Conservation (phyloP, 2,888 invertebrate species). For the Azorinus chamasolen region DNA sequence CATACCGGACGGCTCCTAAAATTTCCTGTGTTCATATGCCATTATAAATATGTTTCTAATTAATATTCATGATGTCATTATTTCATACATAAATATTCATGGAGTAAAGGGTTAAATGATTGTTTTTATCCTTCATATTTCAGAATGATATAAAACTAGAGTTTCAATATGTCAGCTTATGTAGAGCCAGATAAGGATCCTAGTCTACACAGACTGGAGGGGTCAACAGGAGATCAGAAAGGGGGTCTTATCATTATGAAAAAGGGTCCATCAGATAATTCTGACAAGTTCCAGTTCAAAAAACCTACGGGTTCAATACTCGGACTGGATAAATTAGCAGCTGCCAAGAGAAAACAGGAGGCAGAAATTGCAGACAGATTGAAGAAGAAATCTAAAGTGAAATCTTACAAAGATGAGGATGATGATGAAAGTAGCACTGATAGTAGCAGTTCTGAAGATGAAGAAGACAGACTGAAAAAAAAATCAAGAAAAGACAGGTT, state of each 20-base stretch:
- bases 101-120: too few relatives aligned
- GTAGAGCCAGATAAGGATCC: slow-evolving; percentile 77
- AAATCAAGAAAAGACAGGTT: slow-evolving; percentile 46
- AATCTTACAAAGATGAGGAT: slow-evolving; percentile 79
- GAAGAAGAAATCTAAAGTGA: slow-evolving; percentile 80
- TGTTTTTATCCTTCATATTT: too few relatives aligned
- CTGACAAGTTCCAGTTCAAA: slow-evolving; percentile 72
- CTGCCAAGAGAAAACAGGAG: slow-evolving; percentile 81
- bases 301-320: slow-evolving; percentile 82
- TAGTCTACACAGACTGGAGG: slow-evolving; percentile 84
- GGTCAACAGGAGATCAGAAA: slow-evolving; percentile 78
- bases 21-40: too few relatives aligned
- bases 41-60: too few relatives aligned
- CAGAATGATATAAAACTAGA: background rate
- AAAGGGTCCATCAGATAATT: slow-evolving; percentile 73
- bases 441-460: slow-evolving; percentile 58
- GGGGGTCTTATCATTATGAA: slow-evolving; percentile 86
- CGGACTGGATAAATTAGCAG: slow-evolving; percentile 87
- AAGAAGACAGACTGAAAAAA: slow-evolving; percentile 39
- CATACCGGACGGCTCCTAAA: too few relatives aligned
- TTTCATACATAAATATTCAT: too few relatives aligned
- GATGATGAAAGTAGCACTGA: slow-evolving; percentile 51
- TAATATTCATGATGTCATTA: too few relatives aligned
- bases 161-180: slow-evolving; percentile 52
- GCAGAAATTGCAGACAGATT: slow-evolving; percentile 59